A percentile compares a stretch with the other conserved stretches of the same genome.
Conservation (phyloP, 53 echinoderm and acorn worm genomes). For the Zoroaster sp. region DNA sequence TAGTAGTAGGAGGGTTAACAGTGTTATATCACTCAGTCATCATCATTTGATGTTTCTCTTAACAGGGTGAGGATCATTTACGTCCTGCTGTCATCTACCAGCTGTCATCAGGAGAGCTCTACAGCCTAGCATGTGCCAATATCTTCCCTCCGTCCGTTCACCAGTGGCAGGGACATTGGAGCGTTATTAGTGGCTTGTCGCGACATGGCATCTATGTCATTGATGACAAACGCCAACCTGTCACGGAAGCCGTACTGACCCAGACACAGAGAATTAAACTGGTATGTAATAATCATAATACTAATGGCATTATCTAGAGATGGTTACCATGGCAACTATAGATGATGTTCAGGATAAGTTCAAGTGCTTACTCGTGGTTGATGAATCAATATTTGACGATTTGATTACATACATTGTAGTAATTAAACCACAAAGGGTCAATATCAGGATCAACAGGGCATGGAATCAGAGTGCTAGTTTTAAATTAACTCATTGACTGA, state of each 20-base stretch:
- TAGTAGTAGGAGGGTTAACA: too few relatives aligned
- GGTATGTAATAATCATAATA: constrained; percentile 64
- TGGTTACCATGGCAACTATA: too few relatives aligned
- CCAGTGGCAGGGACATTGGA: constrained; percentile 92
- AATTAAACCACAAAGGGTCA: too few relatives aligned
- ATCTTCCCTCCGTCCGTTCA: constrained; percentile 83
- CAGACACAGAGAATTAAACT: constrained; percentile 92
- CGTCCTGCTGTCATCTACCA: constrained; percentile 96
- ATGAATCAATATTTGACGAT: too few relatives aligned
- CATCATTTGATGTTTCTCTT: not conserved
- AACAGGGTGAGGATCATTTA: constrained; percentile 89
- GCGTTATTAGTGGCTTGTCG: constrained; percentile 87
- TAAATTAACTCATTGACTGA: too few relatives aligned
- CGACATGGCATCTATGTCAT: constrained; percentile 84
- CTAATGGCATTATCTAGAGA: too few relatives aligned
- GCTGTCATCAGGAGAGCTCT: constrained; percentile 90
- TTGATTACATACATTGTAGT: too few relatives aligned
- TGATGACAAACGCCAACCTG: constrained; percentile 83
- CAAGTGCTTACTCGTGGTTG: too few relatives aligned
- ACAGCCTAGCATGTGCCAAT: constrained; percentile 84
- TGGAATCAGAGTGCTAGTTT: too few relatives aligned
- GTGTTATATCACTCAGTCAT: too few relatives aligned
- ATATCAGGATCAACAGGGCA: too few relatives aligned
- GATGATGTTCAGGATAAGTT: too few relatives aligned
- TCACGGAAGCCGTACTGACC: constrained; percentile 79